phyloP scores from a whole-genome alignment of 1,140 invertebrate genomes.

The Hormaphis cornu region DNA sequence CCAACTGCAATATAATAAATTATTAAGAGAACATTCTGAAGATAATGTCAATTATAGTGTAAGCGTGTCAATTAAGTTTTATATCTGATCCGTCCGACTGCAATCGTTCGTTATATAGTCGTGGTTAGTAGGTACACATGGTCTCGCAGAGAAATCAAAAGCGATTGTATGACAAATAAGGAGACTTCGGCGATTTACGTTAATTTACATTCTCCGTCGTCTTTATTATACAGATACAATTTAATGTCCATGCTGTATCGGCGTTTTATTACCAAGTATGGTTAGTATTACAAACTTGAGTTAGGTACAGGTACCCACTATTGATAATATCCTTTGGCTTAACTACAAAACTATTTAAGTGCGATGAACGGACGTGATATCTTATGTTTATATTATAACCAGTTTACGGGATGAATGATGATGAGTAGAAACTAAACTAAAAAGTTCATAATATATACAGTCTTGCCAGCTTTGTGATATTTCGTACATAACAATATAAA shows the following conservation, averaged over 20 bases:
- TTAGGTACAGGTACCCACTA: background rate
- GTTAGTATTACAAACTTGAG: background rate
- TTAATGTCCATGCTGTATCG: background rate
- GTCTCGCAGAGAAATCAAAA: too few relatives aligned
- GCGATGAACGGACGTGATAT: background rate
- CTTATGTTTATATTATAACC: background rate
- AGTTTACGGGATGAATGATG: constrained; percentile 1
- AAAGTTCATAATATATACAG: background rate
- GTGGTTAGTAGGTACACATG: too few relatives aligned
- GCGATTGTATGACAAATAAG: background rate
- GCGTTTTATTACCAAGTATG: background rate
- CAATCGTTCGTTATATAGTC: too few relatives aligned
- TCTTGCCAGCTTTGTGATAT: background rate
- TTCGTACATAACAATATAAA: background rate
- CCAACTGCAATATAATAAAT: too few relatives aligned
- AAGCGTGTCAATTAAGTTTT: too few relatives aligned
- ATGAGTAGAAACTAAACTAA: background rate
- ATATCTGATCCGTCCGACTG: too few relatives aligned
- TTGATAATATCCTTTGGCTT: too few relatives aligned
- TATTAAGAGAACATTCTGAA: too few relatives aligned
- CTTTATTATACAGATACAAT: background rate
- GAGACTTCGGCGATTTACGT: background rate
- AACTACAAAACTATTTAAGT: constrained; percentile 6
- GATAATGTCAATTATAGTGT: too few relatives aligned
- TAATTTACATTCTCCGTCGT: background rate